Evolutionary conservation across 2,797 vertebrate species (phyloP), one percentile per base, ranked within the genome.

Genomic region (Pseudocheirus occidentalis): DNA sequence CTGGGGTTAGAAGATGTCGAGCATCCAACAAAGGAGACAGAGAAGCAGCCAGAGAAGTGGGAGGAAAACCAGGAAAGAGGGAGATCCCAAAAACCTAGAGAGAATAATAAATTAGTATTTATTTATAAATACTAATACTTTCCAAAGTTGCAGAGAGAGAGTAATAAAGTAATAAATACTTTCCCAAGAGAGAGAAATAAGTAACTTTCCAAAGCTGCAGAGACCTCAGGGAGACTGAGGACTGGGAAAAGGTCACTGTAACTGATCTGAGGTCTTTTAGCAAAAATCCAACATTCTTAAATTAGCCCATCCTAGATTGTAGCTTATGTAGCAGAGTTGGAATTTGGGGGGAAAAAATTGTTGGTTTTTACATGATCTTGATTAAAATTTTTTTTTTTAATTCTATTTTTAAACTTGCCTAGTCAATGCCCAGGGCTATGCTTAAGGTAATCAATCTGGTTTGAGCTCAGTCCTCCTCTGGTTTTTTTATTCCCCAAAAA

Each of bases 321-420:
- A 57, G 29, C 40, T 31, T 93, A 73, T 57, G 5, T 55, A 96
- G 90, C 91, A 66, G 59, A 56, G 92, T 90, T 95, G 53, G 50
- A 59, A 92, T 96, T 91, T 93, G 73, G 57, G 91, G 27, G 52
- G 3, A 52, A 54, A 56, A 91, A 28, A 62, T 92, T 94, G 12
- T 50, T 90, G 14, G 9, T 24, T 81, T 91, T 95, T 92, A 54
- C 31, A 52, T 59, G 21, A 90, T 91, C 87, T 95, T 90, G 24
- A 57, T 57, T 57, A 53, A n/a, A n/a, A 73, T 94, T 93, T 95
- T 93, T 95, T 91, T n/a, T 52, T 95, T 91, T 55, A 90, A 92
- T 5, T 81, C 73, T 46, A 0, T 46, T 81, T 81, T 46, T 81
- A 27, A 81, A 27, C 21, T 46, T 40, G 6, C 46, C 9, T 46